These are phyloP conservation scores for Danio choprae DNA, from an alignment of 2,797 vertebrate genomes.

Conservation along the genomic window DNA sequence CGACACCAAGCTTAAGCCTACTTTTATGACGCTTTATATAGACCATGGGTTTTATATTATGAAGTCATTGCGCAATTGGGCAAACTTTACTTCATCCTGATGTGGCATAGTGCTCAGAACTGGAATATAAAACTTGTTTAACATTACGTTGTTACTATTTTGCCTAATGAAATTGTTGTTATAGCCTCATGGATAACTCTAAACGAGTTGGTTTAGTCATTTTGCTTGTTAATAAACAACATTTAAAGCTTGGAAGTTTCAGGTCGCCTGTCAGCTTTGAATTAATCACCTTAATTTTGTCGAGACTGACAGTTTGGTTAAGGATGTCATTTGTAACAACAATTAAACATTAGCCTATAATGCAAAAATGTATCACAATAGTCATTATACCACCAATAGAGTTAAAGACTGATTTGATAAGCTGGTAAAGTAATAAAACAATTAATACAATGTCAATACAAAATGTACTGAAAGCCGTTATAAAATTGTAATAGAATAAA, in stretches of 20 bases:
- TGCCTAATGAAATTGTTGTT: background rate
- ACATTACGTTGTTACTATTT: background rate
- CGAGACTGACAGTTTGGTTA: background rate
- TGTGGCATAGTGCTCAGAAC: background rate
- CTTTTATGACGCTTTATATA: background rate
- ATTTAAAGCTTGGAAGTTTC: background rate
- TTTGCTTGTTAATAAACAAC: background rate
- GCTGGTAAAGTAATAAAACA: too few relatives aligned
- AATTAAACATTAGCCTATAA: too few relatives aligned
- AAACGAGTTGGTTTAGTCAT: background rate
- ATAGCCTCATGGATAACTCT: background rate
- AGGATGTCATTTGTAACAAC: too few relatives aligned
- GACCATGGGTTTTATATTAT: background rate
- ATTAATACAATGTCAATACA: too few relatives aligned
- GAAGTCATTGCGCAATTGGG: conserved; percentile 3
- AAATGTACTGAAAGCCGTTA: too few relatives aligned
- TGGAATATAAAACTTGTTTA: background rate
- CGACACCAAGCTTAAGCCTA: background rate
- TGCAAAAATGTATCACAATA: too few relatives aligned
- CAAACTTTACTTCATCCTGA: conserved; percentile 19
- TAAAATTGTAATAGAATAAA: too few relatives aligned
- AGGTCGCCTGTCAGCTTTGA: background rate
- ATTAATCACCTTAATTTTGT: background rate
- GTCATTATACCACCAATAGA: too few relatives aligned
- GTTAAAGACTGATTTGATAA: too few relatives aligned